These are phyloP conservation scores for Manduca sexta DNA, from an alignment of 1,140 invertebrate species.

Conservation along the genomic window DNA sequence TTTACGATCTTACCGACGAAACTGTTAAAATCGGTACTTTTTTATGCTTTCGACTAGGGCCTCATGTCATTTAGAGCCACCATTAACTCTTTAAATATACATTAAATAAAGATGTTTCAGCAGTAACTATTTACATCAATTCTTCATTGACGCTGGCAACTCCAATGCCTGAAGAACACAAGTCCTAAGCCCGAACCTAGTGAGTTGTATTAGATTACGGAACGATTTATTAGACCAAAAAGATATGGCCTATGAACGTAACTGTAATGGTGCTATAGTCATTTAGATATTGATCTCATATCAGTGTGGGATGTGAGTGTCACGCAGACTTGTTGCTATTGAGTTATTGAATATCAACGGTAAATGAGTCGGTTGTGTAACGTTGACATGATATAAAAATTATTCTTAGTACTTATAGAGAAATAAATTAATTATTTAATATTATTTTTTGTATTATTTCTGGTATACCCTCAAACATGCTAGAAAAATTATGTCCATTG, in stretches of 20 bases:
- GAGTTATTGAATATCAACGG: constrained; percentile 50
- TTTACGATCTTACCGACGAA: too few species aligned
- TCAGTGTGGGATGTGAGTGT: constrained; percentile 49
- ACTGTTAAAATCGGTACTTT: too few species aligned
- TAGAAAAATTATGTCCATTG: too few species aligned
- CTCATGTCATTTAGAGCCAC: too few species aligned
- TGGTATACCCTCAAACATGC: neutral
- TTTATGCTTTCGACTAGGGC: too few species aligned
- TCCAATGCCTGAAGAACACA: too few species aligned
- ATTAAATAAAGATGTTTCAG: too few species aligned
- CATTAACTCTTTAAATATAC: too few species aligned
- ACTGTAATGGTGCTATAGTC: constrained; percentile 70
- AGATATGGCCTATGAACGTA: constrained; percentile 65
- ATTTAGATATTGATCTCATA: constrained; percentile 68
- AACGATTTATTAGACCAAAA: constrained; percentile 56
- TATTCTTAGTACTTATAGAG: constrained; percentile 69
- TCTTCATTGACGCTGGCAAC: too few species aligned
- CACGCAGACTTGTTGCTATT: constrained; percentile 42
- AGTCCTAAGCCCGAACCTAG: neutral
- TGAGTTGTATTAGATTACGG: constrained; percentile 21
- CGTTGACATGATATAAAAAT: constrained; percentile 53
- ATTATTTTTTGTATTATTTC: constrained; percentile 16
- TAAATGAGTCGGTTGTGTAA: constrained; percentile 60
- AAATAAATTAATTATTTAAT: constrained; percentile 50
- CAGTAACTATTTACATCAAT: too few species aligned